These are phyloP conservation scores for Trachurus trachurus DNA, from an alignment of 2,797 vertebrate genomes.

Conservation along the genomic window DNA sequence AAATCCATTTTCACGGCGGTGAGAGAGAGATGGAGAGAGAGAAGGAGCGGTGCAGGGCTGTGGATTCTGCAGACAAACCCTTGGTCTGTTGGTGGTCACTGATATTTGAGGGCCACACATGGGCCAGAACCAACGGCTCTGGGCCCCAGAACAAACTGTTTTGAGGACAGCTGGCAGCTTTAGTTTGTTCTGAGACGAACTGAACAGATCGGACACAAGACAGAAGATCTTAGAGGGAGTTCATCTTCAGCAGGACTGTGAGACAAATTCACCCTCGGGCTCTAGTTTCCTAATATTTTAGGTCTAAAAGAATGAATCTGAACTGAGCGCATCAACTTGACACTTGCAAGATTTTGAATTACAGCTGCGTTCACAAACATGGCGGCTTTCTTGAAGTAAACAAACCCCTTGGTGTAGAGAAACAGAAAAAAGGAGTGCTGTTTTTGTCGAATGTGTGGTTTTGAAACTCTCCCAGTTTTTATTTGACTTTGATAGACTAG, in stretches of 20 bases:
- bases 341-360: no score
- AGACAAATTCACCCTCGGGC: neutral
- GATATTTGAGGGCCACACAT: conserved; percentile 34
- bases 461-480: no score
- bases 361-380: no score
- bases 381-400: no score
- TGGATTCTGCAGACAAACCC: conserved; percentile 20
- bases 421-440: no score
- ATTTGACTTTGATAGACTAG: no score
- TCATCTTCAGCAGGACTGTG: conserved; percentile 6
- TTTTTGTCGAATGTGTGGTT: no score
- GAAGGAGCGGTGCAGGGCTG: conserved; percentile 18
- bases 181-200: neutral
- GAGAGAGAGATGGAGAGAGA: conserved; percentile 39
- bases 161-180: conserved; percentile 40
- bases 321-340: no score
- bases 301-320: no score
- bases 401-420: no score
- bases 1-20: conserved; percentile 60
- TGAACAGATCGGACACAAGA: neutral
- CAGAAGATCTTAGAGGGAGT: conserved; percentile 23
- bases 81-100: conserved; percentile 48
- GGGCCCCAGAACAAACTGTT: conserved; percentile 31
- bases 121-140: neutral
- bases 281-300: no score